These are phyloP conservation scores for Salvelinus namaycush DNA, from an alignment of 2,113 vertebrate species.

Conservation along the genomic window DNA sequence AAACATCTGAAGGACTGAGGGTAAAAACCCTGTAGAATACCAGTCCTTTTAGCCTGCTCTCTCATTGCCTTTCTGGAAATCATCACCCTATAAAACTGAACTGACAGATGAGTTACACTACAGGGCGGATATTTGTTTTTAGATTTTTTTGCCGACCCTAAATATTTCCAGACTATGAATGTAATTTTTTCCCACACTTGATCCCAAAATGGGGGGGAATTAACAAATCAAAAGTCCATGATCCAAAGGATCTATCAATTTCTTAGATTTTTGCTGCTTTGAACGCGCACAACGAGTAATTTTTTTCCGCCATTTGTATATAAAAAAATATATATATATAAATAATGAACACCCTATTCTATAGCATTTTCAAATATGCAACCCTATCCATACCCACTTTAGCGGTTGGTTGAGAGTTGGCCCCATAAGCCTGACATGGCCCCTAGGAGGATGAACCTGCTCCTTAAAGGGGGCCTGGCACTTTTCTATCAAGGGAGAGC, in stretches of 20 bases:
- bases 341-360: too few species aligned
- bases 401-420: neutral
- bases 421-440: neutral
- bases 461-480: conserved; percentile 58
- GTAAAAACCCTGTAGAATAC: neutral
- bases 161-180: conserved; percentile 68
- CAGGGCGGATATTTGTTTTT: conserved; percentile 35
- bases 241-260: conserved; percentile 37
- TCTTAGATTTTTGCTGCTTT: too few species aligned
- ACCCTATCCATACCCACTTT: neutral
- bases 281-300: too few species aligned
- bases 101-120: neutral
- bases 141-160: neutral
- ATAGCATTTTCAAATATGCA: neutral
- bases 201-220: conserved; percentile 13
- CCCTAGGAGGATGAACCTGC: neutral
- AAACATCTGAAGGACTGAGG: too few species aligned
- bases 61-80: neutral
- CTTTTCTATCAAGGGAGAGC: conserved; percentile 82
- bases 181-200: conserved; percentile 46
- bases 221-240: conserved; percentile 1
- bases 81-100: neutral
- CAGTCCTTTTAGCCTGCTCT: neutral
- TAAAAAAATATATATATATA: too few species aligned
- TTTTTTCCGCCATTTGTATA: too few species aligned